Conservation (phyloP, 1,140 invertebrate species). For the Linepithema humile region DNA sequence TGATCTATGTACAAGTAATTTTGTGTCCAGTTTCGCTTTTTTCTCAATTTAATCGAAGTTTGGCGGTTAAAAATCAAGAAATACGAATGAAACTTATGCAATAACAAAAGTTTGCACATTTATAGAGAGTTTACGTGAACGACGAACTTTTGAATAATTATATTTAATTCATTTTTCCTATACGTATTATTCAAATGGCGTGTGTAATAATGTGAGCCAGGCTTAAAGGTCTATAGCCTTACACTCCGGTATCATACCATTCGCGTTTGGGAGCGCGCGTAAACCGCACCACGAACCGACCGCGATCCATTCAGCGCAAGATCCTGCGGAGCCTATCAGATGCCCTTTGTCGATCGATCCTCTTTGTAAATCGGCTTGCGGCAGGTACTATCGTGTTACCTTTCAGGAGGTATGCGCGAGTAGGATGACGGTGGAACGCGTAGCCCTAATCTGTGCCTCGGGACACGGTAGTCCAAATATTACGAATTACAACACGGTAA, state of each 20-base stretch:
- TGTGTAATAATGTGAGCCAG: constrained; percentile 41
- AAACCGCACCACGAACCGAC: constrained; percentile 68
- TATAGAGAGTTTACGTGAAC: not conserved
- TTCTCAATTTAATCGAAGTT: not conserved
- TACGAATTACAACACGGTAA: constrained; percentile 15
- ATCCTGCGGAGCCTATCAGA: constrained; percentile 69
- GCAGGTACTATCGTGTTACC: constrained; percentile 67
- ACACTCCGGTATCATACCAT: constrained; percentile 66
- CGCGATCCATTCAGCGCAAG: constrained; percentile 67
- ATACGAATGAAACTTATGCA: not conserved
- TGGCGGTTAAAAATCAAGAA: not conserved
- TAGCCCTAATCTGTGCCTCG: constrained; percentile 58
- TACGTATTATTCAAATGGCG: not conserved
- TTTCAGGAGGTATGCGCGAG: constrained; percentile 31
- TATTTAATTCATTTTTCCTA: not conserved
- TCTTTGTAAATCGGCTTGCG: constrained; percentile 70
- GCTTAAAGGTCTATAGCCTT: constrained; percentile 67
- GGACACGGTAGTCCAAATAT: constrained; percentile 47
- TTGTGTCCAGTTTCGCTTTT: not conserved
- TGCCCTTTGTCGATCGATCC: constrained; percentile 74
- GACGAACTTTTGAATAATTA: not conserved
- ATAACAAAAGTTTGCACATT: not conserved
- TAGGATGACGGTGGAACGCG: constrained; percentile 25
- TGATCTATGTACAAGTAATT: not conserved
- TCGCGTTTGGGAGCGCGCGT: constrained; percentile 64